Percentiles rank a stretch among this genome's conserved stretches.
phyloP scores from a whole-genome alignment of 1,140 invertebrate genomes.

The Drosophila insularis region DNA sequence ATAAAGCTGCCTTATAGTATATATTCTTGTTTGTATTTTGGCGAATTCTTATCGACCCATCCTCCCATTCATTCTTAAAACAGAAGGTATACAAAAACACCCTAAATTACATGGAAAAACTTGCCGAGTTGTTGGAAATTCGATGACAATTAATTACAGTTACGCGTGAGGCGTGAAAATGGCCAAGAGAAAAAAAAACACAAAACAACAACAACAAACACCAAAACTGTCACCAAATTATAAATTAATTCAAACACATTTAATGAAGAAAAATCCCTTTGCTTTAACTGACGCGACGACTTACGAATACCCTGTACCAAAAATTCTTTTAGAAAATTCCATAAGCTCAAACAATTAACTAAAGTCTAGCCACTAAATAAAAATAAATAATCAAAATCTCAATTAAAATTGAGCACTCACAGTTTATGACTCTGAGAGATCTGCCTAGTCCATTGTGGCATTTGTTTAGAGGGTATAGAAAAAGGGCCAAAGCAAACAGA shows the following conservation, averaged over 20 bases:
- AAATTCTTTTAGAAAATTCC: not conserved
- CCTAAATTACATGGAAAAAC: constrained; percentile 42
- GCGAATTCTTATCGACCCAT: too few species aligned
- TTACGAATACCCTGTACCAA: not conserved
- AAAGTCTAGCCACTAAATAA: not conserved
- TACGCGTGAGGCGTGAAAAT: constrained; percentile 72
- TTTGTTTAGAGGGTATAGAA: not conserved
- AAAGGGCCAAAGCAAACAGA: constrained; percentile 49
- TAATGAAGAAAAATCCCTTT: constrained; percentile 66
- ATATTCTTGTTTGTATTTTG: too few species aligned
- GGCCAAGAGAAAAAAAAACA: constrained; percentile 24
- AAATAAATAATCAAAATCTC: too few species aligned
- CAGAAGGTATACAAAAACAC: not conserved
- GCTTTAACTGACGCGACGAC: not conserved
- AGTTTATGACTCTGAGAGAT: too few species aligned
- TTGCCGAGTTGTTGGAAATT: constrained; percentile 72
- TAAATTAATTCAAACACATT: constrained; percentile 78
- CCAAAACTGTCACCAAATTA: constrained; percentile 70
- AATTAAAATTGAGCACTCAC: too few species aligned
- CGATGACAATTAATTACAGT: constrained; percentile 77
- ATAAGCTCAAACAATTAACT: not conserved
- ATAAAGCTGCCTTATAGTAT: too few species aligned
- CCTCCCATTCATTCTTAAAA: not conserved
- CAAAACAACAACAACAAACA: constrained; percentile 24
- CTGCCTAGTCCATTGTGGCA: not conserved